Conservation (phyloP, 2,113 vertebrate species). For the Cacatua alba region DNA sequence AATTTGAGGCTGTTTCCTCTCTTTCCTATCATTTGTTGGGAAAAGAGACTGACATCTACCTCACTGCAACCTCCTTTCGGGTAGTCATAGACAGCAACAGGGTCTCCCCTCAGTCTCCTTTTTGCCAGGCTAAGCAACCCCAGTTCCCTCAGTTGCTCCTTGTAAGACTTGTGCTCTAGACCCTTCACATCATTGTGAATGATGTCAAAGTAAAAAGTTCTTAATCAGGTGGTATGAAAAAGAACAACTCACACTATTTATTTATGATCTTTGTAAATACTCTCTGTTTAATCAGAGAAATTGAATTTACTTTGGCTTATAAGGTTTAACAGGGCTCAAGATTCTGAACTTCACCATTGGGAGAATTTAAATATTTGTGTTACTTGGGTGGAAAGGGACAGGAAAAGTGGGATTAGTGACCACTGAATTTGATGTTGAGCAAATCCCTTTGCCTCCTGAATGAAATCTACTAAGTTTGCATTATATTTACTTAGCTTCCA, state of each 20-base stretch:
- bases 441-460: background rate
- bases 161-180: background rate
- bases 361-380: conserved; percentile 47
- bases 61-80: background rate
- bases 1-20: background rate
- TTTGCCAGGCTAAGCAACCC: background rate
- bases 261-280: conserved; percentile 30
- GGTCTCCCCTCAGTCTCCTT: background rate
- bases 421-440: conserved; percentile 11
- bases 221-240: background rate
- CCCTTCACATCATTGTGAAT: background rate
- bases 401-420: conserved; percentile 1
- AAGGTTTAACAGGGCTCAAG: conserved; percentile 38
- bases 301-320: conserved; percentile 37
- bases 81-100: background rate
- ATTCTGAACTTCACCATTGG: conserved; percentile 37
- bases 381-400: background rate
- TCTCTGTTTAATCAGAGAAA: conserved; percentile 44
- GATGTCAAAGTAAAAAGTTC: background rate
- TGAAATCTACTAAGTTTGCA: conserved; percentile 14
- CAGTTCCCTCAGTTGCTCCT: background rate
- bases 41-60: background rate
- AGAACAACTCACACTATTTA: background rate
- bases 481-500: conserved; percentile 1
- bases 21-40: background rate